Evolutionary conservation across 2,113 vertebrate species (phyloP), one percentile per base, ranked within the genome.

Genomic region (Oceanodroma tethys): DNA sequence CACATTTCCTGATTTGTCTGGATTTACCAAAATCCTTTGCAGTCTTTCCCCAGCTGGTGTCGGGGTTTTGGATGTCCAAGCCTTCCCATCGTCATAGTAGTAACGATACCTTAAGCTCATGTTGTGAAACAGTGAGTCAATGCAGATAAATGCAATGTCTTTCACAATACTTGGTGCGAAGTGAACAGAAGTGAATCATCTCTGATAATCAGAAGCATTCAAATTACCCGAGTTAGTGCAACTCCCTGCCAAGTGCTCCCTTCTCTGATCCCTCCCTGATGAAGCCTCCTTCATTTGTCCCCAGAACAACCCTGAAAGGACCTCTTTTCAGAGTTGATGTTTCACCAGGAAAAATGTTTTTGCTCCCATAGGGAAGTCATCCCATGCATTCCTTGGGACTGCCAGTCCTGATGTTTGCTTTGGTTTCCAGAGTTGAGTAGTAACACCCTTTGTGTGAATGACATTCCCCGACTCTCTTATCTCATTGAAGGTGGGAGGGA

Each of bases 181-280:
- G 62, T 95, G 94, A 97, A 95, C 94, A 93, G 86, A 92, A 95
- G 89, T 97, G 95, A 97, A 95, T 97, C 97, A 97, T 72, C 95
- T 95, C 87, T 86, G 95, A 97, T 95, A 97, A 97, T 95, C 89
- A 93, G 87, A 94, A 94, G 89, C 81, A 85, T 89, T 90, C 91
- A 95, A 95, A 95, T 96, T 95, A 90, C 62, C 58, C 30, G 62
- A 95, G 50, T 81, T 85, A 93, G 45, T 90, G 56, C 87, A 92
- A 93, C 85, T 96, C 90, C 85, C 90, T 96, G 84, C 36, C 56
- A 72, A 94, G 53, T 42, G 62, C 62, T 94, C 62, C 79, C 68
- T 90, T 81, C 82, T 95, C 79, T 52, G 36, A 81, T 75, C 59
- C 90, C 53, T 90, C 50, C 63, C 68, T 71, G 66, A 72, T 36